phyloP scores from a whole-genome alignment of 1,140 invertebrate species.

The Rhagoletis pomonella region DNA sequence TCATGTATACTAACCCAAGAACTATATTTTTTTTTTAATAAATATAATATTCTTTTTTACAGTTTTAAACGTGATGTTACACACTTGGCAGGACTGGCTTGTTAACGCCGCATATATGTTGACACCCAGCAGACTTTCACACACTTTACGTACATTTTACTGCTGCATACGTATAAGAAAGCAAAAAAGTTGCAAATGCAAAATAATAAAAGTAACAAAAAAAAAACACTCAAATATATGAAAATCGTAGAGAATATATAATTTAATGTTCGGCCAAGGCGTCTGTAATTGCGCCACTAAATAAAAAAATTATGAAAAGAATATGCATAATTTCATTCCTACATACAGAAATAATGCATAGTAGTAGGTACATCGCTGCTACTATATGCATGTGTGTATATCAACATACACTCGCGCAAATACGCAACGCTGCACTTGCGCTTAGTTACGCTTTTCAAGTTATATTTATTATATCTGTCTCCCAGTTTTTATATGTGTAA shows the following conservation, averaged over 20 bases:
- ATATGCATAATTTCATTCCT: constrained; percentile 15
- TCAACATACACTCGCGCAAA: background rate
- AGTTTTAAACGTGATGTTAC: constrained; percentile 33
- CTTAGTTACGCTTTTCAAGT: too few relatives aligned
- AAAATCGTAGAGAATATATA: background rate
- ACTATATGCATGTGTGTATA: background rate
- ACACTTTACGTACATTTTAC: constrained; percentile 30
- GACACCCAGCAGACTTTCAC: constrained; percentile 2
- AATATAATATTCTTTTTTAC: constrained; percentile 30
- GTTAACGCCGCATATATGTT: background rate
- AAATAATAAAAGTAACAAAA: background rate
- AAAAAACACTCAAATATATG: background rate
- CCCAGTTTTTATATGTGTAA: too few relatives aligned
- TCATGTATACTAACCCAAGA: background rate
- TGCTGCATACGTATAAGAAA: constrained; percentile 43
- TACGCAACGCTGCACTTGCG: background rate
- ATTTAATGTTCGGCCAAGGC: constrained; percentile 13
- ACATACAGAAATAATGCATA: background rate
- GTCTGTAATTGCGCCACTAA: background rate
- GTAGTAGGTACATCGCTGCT: too few relatives aligned
- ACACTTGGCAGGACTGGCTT: constrained; percentile 12
- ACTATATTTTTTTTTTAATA: background rate
- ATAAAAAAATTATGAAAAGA: background rate
- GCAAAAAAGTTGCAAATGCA: background rate
- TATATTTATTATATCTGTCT: too few relatives aligned